Evolutionary conservation across 2,888 invertebrate genomes (phyloP), one percentile per base, ranked within the genome.

Genomic region (Steinernema carpocapsae): DNA sequence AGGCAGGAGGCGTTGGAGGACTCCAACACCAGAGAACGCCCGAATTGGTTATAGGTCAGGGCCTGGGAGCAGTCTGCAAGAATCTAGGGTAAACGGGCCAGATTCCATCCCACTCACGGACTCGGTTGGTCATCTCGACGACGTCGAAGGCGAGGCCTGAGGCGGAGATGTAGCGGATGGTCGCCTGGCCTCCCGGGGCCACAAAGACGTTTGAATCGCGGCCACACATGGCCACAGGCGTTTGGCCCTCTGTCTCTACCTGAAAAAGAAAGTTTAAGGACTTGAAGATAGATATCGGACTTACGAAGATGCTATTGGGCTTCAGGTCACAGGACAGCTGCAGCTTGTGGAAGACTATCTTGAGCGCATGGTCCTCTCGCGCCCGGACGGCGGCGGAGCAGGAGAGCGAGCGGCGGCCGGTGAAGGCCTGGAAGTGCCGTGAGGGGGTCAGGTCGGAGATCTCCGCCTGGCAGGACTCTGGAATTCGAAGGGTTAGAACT

Each of bases 1-100:
- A 26, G 26, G 56, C 56, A 56, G 56, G 56, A 24, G 3, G 22
- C 26, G 56, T 56, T 56, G 56, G 26, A 22, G 26, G 56, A 26
- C 7, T 26, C 26, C 24, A 56, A 26, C 3, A 26, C 26, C 2
- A 56, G 56, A 12, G 56, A 56, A 26, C 56, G 56, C 2, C 56
- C 56, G 26, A 56, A 56, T 12, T 56, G 56, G 56, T 56, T 26
- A 26, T 56, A 56, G 56, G 22, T 14, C 6, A 56, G 56, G 56
- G 12, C 26, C 17, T 56, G 24, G 2, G 10, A 12, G 22, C 56
- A 56, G 26, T 4, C 56, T 56, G 26, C 4, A 56, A 56, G 22
- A 22, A 56, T 6, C 4, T 24, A 56, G 26, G 6, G 3, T 56
- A 24, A 6, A 24, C 22, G 12, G 10, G 2, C 3, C 10, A 7